Base-by-base conservation (phyloP, 2,797 vertebrate genomes). In the Labeo calbasu region DNA sequence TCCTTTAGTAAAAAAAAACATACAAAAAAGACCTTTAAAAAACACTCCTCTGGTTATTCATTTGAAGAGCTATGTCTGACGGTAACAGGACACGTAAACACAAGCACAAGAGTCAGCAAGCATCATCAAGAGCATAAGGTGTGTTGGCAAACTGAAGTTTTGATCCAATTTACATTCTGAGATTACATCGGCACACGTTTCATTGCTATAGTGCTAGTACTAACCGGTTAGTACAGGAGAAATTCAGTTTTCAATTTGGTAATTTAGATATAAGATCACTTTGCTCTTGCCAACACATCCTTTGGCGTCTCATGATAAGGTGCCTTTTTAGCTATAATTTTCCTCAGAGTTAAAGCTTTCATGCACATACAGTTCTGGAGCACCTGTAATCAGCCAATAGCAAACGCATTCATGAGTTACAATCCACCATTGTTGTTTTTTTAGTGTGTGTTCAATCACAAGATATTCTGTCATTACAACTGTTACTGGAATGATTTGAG, bases 71-170 rank as follows among this genome's bases (percentile, higher is more conserved):
- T 82, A 75, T 15, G 50, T 82, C 59, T 85, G 76, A 83, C 59
- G 28, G 48, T 69, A 72, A 71, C 51, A 79, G 66, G 25, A 68
- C 76, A 83, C 53, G 3, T 72, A 51, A 86, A 82, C 68, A 46
- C 73, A 73, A 72, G 59, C 50, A 85, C 57, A 66, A 79, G 76
- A 46, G 70, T 76, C 55, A 72, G 46, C 66, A 23, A 85, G 80
- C 51, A 85, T 76, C 70, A 66, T 50, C 66, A 15, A 51, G 57
- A 79, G 57, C 48, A 77, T 15, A 46, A 73, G 82, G 57, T 32
- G 59, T 87, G 73, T 83, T 79, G 83, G 86, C 83, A 82, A 85
- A 85, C 78, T n/a, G 21, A 81, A 28, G 28, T 79, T 72, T 53
- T n/a, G n/a, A 84, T 70, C 46, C 36, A 57, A 75, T 46, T 65